phyloP scores from a whole-genome alignment of 1,140 invertebrate genomes.

The Anagrus nilaparvatae region DNA sequence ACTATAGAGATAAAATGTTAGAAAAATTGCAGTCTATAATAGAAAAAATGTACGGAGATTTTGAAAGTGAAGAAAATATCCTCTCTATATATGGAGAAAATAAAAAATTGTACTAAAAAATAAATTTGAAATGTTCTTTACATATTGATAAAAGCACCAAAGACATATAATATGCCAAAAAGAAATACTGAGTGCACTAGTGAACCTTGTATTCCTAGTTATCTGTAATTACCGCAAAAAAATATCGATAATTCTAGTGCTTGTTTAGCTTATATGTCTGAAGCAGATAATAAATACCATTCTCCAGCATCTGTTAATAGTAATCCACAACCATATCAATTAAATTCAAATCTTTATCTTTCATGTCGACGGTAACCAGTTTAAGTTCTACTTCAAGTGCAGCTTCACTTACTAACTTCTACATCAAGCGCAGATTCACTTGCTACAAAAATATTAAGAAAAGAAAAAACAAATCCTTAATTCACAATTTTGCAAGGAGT shows the following conservation, averaged over 20 bases:
- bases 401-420: no score
- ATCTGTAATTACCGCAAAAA: conserved; percentile 17
- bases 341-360: conserved; percentile 27
- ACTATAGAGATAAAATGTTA: conserved; percentile 80
- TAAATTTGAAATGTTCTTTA: conserved; percentile 31
- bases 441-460: conserved; percentile 15
- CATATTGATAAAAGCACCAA: conserved; percentile 31
- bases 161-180: conserved; percentile 26
- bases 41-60: conserved; percentile 84
- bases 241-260: conserved; percentile 24
- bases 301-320: conserved; percentile 33
- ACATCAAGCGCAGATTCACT: conserved; percentile 28
- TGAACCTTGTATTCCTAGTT: conserved; percentile 43
- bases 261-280: conserved; percentile 35
- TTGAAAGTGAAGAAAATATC: conserved; percentile 83
- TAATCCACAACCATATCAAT: conserved; percentile 22
- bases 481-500: conserved; percentile 27
- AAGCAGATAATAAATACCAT: conserved; percentile 31
- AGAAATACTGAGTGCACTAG: conserved; percentile 28
- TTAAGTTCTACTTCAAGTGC: conserved; percentile 30
- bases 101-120: conserved; percentile 26
- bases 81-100: conserved; percentile 74
- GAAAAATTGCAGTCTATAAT: conserved; percentile 92
- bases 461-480: conserved; percentile 15
- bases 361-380: conserved; percentile 31